Conservation (phyloP, 1,140 invertebrate genomes). For the Eueides isabella region DNA sequence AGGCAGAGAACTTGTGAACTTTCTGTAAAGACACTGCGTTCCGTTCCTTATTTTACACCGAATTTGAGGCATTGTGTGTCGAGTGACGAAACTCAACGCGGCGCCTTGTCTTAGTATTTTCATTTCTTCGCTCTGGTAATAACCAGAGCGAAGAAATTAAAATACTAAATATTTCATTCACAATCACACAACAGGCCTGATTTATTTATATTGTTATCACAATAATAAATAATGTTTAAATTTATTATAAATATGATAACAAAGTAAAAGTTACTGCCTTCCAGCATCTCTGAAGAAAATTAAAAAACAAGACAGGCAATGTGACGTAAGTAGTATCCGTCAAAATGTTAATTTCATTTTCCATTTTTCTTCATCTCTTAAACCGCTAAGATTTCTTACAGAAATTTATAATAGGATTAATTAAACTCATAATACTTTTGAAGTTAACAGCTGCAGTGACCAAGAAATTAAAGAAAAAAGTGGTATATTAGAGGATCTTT, state of each 20-base stretch:
- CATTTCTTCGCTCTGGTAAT: too few species aligned
- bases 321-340: not conserved
- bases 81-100: too few species aligned
- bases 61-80: too few species aligned
- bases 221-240: not conserved
- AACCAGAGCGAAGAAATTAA: too few species aligned
- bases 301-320: not conserved
- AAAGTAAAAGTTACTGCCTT: not conserved
- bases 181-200: too few species aligned
- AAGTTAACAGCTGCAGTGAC: slow-evolving; percentile 14
- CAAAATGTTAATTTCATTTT: slow-evolving; percentile 1
- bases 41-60: too few species aligned
- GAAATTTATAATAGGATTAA: slow-evolving; percentile 9
- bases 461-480: not conserved
- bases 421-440: slow-evolving; percentile 13
- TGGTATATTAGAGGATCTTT: not conserved
- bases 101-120: too few species aligned
- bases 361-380: slow-evolving; percentile 9
- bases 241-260: not conserved
- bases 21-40: too few species aligned
- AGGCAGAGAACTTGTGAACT: too few species aligned
- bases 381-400: not conserved
- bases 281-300: not conserved
- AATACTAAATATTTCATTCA: too few species aligned
- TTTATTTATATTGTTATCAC: too few species aligned